Percentiles rank a stretch among this genome's conserved stretches.
Evolutionary conservation across 2,888 invertebrate genomes (phyloP).

Genomic region (Aquatica leii): DNA sequence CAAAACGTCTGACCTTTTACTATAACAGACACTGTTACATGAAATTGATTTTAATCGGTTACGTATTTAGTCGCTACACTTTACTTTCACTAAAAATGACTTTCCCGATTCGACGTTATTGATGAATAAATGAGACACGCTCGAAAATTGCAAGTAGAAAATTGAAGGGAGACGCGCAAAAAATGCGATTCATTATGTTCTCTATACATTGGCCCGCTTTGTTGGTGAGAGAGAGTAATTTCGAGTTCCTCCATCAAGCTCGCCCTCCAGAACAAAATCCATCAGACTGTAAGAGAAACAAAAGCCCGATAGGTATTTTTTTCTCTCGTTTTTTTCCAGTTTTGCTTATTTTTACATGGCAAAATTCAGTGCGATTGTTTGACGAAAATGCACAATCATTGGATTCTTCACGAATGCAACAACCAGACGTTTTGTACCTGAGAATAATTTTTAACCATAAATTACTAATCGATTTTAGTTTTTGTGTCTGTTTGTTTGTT

Average conservation of each 20-base stretch:
- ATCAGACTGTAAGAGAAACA: conserved; percentile 33
- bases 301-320: conserved; percentile 16
- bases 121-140: conserved; percentile 4
- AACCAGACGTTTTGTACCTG: conserved; percentile 9
- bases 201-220: conserved; percentile 18
- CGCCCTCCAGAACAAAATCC: conserved; percentile 33
- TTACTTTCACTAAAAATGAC: conserved; percentile 22
- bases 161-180: conserved; percentile 19
- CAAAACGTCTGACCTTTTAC: conserved; percentile 22
- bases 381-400: conserved; percentile 48
- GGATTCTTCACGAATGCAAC: conserved; percentile 26
- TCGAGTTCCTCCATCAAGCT: conserved; percentile 11
- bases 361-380: conserved; percentile 36
- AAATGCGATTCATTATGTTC: conserved; percentile 27
- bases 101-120: background rate
- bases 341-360: conserved; percentile 1
- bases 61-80: conserved; percentile 17
- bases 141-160: conserved; percentile 7
- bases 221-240: conserved; percentile 22
- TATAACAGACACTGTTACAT: conserved; percentile 18
- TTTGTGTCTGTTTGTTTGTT: background rate
- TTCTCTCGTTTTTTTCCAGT: conserved; percentile 16
- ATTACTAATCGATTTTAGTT: conserved; percentile 5
- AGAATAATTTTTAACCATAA: background rate
- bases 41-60: conserved; percentile 27